These are phyloP conservation scores for Pyrrhura leucotis DNA, from an alignment of 2,797 vertebrate species.

Conservation along the genomic window DNA sequence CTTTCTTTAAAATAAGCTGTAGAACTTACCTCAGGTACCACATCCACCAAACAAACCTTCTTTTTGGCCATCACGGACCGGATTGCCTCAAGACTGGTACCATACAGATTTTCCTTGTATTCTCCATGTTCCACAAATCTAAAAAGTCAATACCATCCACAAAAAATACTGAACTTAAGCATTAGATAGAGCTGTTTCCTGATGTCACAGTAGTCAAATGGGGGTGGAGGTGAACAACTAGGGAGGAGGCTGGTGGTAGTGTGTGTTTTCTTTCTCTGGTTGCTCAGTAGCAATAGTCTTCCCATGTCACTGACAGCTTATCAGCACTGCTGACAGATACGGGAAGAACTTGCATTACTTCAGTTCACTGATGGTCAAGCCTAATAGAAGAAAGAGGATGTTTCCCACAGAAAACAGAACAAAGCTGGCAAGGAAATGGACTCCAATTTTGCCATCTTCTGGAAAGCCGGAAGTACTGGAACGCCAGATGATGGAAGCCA, in stretches of 20 bases:
- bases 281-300: not conserved
- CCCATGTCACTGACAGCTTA: not conserved
- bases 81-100: slow-evolving; percentile 92
- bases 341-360: not conserved
- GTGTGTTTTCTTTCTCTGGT: not conserved
- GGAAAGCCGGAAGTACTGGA: not conserved
- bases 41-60: slow-evolving; percentile 92
- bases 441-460: not conserved
- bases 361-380: not conserved
- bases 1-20: not conserved
- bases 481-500: not conserved
- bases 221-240: not conserved
- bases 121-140: slow-evolving; percentile 95
- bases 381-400: not conserved
- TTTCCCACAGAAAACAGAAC: not conserved
- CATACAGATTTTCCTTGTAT: slow-evolving; percentile 93
- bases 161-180: not conserved
- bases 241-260: not conserved
- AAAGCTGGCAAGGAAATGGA: not conserved
- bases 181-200: not conserved
- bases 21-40: slow-evolving; percentile 90
- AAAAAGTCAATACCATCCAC: not conserved
- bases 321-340: not conserved
- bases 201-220: not conserved
- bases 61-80: slow-evolving; percentile 85